Conservation (phyloP, 2,797 vertebrate genomes). For the Bovichtus variegatus region DNA sequence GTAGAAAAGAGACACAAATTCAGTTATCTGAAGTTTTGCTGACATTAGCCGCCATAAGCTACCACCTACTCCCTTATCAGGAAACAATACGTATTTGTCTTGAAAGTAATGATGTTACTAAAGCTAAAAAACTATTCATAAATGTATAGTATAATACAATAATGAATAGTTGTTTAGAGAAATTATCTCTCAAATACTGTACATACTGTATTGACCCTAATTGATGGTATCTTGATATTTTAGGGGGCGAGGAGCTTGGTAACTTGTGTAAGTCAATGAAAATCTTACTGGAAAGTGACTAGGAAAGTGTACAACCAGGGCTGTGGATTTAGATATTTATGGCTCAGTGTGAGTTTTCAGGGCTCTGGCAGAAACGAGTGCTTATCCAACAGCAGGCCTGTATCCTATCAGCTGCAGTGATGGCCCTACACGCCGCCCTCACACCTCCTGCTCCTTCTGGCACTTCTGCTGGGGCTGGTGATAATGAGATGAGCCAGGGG, state of each 20-base stretch:
- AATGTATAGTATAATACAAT: too few relatives aligned
- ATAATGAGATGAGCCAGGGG: constrained; percentile 55
- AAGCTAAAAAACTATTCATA: too few relatives aligned
- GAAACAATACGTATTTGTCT: background rate
- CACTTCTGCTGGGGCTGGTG: constrained; percentile 46
- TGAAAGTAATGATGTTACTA: too few relatives aligned
- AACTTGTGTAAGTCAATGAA: background rate
- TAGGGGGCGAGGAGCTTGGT: background rate
- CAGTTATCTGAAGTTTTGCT: background rate
- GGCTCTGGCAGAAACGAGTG: constrained; percentile 28
- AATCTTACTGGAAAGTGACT: constrained; percentile 3
- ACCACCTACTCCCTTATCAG: background rate
- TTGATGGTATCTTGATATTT: background rate
- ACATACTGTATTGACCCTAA: background rate
- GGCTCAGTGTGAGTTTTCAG: constrained; percentile 48
- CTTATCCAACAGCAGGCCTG: constrained; percentile 48
- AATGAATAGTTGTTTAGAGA: background rate
- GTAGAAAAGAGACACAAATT: background rate
- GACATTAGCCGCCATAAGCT: too few relatives aligned
- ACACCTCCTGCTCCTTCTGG: constrained; percentile 43
- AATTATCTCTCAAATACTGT: background rate
- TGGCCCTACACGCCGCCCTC: constrained; percentile 22
- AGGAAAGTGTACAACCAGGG: background rate
- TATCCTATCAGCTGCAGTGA: constrained; percentile 49
- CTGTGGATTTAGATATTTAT: constrained; percentile 34